Evolutionary conservation across 1,140 invertebrate species (phyloP).

Genomic region (Lepidurus arcticus): DNA sequence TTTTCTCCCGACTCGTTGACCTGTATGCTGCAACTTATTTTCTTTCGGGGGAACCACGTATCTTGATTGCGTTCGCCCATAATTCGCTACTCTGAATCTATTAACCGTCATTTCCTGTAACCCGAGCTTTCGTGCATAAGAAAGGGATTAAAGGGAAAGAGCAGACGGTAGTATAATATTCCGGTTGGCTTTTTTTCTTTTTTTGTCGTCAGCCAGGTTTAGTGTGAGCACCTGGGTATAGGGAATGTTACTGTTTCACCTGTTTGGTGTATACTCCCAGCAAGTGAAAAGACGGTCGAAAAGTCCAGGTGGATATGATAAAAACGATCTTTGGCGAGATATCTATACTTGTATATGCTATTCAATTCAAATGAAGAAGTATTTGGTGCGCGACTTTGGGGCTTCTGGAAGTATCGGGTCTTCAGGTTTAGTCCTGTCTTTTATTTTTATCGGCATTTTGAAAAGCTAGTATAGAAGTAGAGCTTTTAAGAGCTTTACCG

Average conservation of each 20-base stretch:
- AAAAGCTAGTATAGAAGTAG: not conserved
- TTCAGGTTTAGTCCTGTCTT: not conserved
- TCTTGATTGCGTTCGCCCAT: no score
- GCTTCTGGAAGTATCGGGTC: not conserved
- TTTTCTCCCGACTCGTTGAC: no score
- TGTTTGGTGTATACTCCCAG: not conserved
- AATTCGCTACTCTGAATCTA: no score
- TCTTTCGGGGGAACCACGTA: no score
- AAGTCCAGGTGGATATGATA: not conserved
- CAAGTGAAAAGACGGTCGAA: not conserved
- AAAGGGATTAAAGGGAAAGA: not conserved
- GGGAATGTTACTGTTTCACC: conserved; percentile 6
- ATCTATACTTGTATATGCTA: not conserved
- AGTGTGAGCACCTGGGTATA: not conserved
- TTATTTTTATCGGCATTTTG: not conserved
- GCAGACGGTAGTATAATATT: not conserved
- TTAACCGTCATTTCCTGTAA: no score
- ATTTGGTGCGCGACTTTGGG: not conserved
- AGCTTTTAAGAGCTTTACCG: not conserved
- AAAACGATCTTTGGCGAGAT: not conserved
- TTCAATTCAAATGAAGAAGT: not conserved
- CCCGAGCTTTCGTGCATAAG: no score
- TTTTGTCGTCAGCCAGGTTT: not conserved
- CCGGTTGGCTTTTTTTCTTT: not conserved
- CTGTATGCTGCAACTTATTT: no score